A percentile compares a stretch with the other conserved stretches of the same genome.
Conservation (phyloP, 2,888 invertebrate species). For the Chloroclysta siterata region DNA sequence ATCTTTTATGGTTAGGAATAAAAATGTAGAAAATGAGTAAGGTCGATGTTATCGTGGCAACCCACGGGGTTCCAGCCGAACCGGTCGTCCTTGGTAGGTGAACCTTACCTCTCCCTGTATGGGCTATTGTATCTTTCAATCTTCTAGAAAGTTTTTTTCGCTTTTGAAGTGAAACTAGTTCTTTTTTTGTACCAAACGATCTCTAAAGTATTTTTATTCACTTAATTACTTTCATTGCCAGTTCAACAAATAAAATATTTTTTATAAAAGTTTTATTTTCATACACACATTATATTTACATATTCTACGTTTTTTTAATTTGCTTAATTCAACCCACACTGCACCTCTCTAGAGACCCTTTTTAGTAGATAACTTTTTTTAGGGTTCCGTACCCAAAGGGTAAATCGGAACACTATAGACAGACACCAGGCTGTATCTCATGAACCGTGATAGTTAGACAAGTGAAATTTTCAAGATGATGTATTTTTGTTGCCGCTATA, state of each 20-base stretch:
- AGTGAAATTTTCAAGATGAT: too few relatives aligned
- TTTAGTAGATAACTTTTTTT: too few relatives aligned
- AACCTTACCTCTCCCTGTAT: conserved; percentile 25
- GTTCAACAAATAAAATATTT: neutral
- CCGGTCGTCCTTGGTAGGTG: conserved; percentile 43
- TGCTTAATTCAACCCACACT: too few relatives aligned
- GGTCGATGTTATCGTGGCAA: conserved; percentile 42
- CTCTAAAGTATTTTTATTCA: neutral
- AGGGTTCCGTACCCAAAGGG: too few relatives aligned
- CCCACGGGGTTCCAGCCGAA: conserved; percentile 40
- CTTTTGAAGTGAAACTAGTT: conserved; percentile 6
- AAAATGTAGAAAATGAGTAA: conserved; percentile 41
- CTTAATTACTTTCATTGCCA: neutral
- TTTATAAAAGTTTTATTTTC: too few relatives aligned
- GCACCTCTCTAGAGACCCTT: too few relatives aligned
- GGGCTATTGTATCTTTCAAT: conserved; percentile 22
- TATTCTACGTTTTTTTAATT: too few relatives aligned
- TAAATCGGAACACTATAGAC: too few relatives aligned
- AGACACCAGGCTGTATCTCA: too few relatives aligned
- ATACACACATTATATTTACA: too few relatives aligned
- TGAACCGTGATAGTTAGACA: too few relatives aligned
- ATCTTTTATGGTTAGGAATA: conserved; percentile 25
- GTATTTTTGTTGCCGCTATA: too few relatives aligned
- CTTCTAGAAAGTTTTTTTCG: conserved; percentile 9
- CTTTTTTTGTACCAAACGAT: neutral